These are phyloP conservation scores for Embidobia sp. DNA, from an alignment of 2,888 invertebrate species.

Conservation along the genomic window DNA sequence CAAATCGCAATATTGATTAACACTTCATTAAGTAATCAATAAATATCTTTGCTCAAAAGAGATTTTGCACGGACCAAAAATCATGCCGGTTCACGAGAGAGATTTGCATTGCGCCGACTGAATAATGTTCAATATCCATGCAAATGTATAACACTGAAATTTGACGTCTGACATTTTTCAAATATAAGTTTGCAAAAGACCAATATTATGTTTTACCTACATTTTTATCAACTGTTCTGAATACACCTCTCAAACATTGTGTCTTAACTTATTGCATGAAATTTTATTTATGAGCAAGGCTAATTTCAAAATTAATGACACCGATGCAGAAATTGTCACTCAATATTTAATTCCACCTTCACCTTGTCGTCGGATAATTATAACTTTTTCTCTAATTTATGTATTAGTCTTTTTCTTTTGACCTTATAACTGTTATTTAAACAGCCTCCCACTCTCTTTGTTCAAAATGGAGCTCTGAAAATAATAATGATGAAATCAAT, in stretches of 20 bases:
- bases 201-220: conserved; percentile 9
- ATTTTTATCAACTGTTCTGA: too few species aligned
- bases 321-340: not conserved
- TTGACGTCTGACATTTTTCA: conserved; percentile 27
- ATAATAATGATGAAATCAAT: not conserved
- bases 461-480: not conserved
- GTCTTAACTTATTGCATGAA: not conserved
- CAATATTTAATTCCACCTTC: conserved; percentile 1
- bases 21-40: not conserved
- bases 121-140: conserved; percentile 32
- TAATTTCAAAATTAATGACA: not conserved
- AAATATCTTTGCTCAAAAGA: not conserved
- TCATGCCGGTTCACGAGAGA: not conserved
- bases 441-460: not conserved
- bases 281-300: not conserved
- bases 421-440: conserved; percentile 17
- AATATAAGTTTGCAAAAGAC: conserved; percentile 4
- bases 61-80: too few species aligned
- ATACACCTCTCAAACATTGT: too few species aligned
- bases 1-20: not conserved
- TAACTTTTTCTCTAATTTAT: conserved; percentile 26
- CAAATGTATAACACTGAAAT: conserved; percentile 16
- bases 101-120: not conserved
- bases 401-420: conserved; percentile 6
- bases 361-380: conserved; percentile 15